These are phyloP conservation scores for Drosophila barbarae DNA, from an alignment of 2,888 invertebrate species.

Conservation along the genomic window DNA sequence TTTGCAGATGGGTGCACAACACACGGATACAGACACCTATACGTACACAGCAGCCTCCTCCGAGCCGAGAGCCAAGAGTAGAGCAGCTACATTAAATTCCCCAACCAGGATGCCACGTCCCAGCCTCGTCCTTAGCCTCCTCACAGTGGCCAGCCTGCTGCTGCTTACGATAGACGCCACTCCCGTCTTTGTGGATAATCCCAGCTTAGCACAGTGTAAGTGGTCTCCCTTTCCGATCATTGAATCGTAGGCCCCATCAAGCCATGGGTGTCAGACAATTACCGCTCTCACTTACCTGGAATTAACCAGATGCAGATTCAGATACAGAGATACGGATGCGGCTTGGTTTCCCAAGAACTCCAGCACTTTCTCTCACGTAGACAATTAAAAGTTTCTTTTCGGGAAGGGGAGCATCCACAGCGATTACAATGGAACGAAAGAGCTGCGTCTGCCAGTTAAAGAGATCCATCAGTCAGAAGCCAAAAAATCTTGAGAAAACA, in stretches of 20 bases:
- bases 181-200: slow-evolving; percentile 80
- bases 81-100: slow-evolving; percentile 39
- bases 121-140: slow-evolving; percentile 30
- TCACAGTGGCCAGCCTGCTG: slow-evolving; percentile 60
- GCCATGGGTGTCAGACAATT: slow-evolving; percentile 30
- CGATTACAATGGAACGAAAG: slow-evolving; percentile 21
- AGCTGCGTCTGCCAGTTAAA: background rate
- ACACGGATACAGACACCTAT: slow-evolving; percentile 40
- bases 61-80: slow-evolving; percentile 35
- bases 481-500: slow-evolving; percentile 8
- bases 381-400: slow-evolving; percentile 52
- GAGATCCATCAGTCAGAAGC: slow-evolving; percentile 10
- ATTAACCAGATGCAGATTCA: slow-evolving; percentile 29
- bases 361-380: slow-evolving; percentile 74
- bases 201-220: slow-evolving; percentile 80
- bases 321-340: slow-evolving; percentile 39
- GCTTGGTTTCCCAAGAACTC: slow-evolving; percentile 59
- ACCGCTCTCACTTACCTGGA: slow-evolving; percentile 42
- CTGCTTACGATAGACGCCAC: slow-evolving; percentile 68
- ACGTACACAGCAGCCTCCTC: slow-evolving; percentile 23
- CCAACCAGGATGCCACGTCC: slow-evolving; percentile 33
- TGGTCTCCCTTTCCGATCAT: slow-evolving; percentile 47
- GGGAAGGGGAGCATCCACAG: slow-evolving; percentile 18
- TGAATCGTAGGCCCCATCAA: slow-evolving; percentile 13
- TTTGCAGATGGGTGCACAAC: slow-evolving; percentile 74